phyloP scores from a whole-genome alignment of 2,888 invertebrate genomes.

The Pantelozetes paolii region DNA sequence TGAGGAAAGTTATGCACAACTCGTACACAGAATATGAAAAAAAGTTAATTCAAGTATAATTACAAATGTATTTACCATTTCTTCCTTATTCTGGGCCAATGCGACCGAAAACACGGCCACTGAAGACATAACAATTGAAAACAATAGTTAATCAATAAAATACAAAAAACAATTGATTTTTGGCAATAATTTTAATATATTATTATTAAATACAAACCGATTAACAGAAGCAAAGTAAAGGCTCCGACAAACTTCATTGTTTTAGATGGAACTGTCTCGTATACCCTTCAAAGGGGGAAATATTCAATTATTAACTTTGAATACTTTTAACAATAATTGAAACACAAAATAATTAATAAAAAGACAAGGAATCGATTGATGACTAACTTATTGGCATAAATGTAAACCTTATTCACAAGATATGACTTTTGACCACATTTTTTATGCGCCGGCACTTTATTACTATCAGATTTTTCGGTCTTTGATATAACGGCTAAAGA shows the following conservation, averaged over 20 bases:
- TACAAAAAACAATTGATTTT: background rate
- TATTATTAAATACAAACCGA: constrained; percentile 28
- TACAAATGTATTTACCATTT: constrained; percentile 16
- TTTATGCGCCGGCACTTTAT: constrained; percentile 21
- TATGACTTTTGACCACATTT: constrained; percentile 31
- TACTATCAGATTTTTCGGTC: background rate
- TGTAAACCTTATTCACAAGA: background rate
- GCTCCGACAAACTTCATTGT: constrained; percentile 41
- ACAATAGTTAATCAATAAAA: background rate
- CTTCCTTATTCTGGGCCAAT: constrained; percentile 35
- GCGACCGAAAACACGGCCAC: constrained; percentile 32
- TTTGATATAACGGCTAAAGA: constrained; percentile 31
- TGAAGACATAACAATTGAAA: background rate
- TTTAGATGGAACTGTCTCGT: constrained; percentile 40
- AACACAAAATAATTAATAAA: background rate
- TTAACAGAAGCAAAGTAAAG: constrained; percentile 35
- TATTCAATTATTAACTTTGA: background rate
- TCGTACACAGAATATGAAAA: background rate
- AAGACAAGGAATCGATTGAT: background rate
- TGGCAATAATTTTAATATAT: background rate
- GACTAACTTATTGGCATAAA: constrained; percentile 37
- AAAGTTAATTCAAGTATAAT: background rate
- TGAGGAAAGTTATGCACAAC: constrained; percentile 23
- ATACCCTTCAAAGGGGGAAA: constrained; percentile 26
- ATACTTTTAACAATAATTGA: background rate